phyloP scores from a whole-genome alignment of 2,888 invertebrate genomes.

The Ormyrus thymus region DNA sequence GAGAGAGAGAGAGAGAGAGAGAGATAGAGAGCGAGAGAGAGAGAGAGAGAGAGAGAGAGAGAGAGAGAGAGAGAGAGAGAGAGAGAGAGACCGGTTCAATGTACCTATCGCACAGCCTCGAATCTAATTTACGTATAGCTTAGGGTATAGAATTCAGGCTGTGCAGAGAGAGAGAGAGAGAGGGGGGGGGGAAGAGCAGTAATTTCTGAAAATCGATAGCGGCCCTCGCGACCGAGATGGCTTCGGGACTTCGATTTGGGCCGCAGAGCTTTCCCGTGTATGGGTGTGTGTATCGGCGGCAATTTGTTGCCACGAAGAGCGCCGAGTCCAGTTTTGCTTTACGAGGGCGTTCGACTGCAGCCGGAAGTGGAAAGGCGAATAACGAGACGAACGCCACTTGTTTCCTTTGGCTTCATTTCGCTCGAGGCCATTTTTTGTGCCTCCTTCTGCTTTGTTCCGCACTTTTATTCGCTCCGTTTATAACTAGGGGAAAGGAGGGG shows the following conservation, averaged over 20 bases:
- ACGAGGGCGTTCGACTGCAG: conserved; percentile 19
- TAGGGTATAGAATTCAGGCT: neutral
- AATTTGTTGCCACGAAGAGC: conserved; percentile 44
- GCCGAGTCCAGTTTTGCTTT: conserved; percentile 24
- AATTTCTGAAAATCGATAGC: conserved; percentile 51
- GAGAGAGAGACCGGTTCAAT: conserved; percentile 23
- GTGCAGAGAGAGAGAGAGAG: neutral
- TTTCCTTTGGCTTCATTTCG: conserved; percentile 23
- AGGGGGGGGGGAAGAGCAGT: neutral
- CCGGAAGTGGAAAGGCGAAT: conserved; percentile 16
- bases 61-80: too few relatives aligned
- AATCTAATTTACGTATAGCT: conserved; percentile 34
- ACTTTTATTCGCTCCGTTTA: neutral
- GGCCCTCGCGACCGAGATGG: conserved; percentile 13
- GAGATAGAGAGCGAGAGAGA: too few relatives aligned
- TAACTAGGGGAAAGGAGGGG: neutral
- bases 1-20: too few relatives aligned
- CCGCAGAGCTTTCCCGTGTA: neutral
- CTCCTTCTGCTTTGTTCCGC: neutral
- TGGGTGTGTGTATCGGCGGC: conserved; percentile 32
- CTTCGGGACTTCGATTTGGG: conserved; percentile 20
- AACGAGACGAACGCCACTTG: conserved; percentile 11
- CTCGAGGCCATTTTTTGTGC: neutral
- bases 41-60: too few relatives aligned
- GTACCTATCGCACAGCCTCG: conserved; percentile 3